Conservation (phyloP, 2,113 vertebrate species). For the Lepisosteus osseus region DNA sequence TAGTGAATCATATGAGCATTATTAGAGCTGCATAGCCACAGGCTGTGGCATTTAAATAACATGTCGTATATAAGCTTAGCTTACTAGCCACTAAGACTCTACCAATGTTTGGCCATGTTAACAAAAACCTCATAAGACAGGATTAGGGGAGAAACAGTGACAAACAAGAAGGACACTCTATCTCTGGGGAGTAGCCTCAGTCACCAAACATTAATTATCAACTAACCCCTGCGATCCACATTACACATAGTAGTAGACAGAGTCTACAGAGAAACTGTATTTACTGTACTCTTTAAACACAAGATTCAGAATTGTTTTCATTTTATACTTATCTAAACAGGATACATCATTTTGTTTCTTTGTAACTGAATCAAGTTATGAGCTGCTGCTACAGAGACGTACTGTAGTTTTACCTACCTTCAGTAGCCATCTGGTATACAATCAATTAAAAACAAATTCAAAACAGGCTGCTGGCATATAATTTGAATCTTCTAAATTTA, state of each 20-base stretch:
- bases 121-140: conserved; percentile 95
- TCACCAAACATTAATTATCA: conserved; percentile 68
- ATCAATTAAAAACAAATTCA: too few relatives aligned
- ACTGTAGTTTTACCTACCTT: background rate
- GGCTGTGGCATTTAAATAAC: conserved; percentile 74
- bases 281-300: too few relatives aligned
- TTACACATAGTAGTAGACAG: background rate
- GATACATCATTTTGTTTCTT: background rate
- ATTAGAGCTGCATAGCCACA: conserved; percentile 70
- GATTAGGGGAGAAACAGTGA: conserved; percentile 86
- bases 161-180: conserved; percentile 83
- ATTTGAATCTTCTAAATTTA: too few relatives aligned
- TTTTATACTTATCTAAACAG: background rate
- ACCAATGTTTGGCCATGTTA: conserved; percentile 88
- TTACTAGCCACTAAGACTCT: conserved; percentile 72
- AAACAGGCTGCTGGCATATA: too few relatives aligned
- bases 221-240: background rate
- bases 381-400: background rate
- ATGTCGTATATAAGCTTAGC: conserved; percentile 77
- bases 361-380: background rate
- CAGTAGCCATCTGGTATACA: background rate
- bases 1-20: conserved; percentile 72
- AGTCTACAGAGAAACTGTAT: background rate
- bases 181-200: conserved; percentile 77
- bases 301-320: background rate